Conservation (phyloP, 2,797 vertebrate genomes). For the Spondyliosoma cantharus region DNA sequence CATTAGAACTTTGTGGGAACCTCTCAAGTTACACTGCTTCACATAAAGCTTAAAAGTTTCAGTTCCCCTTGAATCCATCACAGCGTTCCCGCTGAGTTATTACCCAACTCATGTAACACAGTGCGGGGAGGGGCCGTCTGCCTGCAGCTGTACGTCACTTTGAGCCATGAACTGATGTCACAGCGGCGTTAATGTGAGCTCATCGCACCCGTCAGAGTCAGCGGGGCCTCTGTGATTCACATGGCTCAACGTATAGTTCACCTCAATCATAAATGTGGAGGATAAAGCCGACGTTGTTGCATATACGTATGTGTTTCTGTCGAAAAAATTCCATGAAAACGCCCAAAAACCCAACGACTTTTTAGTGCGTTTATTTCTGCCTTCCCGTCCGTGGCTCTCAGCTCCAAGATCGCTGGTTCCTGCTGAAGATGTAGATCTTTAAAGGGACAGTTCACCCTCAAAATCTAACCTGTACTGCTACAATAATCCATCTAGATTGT, state of each 20-base stretch:
- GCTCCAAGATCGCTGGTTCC: too few relatives aligned
- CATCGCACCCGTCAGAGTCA: background rate
- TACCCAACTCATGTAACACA: background rate
- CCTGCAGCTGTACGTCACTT: background rate
- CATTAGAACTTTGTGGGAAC: background rate
- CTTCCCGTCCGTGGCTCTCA: too few relatives aligned
- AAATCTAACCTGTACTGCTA: too few relatives aligned
- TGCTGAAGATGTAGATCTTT: too few relatives aligned
- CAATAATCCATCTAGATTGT: too few relatives aligned
- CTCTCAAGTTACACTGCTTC: too few relatives aligned
- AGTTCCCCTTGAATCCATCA: constrained; percentile 23
- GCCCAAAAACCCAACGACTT: too few relatives aligned
- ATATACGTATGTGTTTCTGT: background rate
- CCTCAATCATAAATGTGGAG: background rate
- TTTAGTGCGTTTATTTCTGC: too few relatives aligned
- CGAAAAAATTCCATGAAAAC: background rate
- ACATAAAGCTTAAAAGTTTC: background rate
- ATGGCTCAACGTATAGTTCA: background rate
- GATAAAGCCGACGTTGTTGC: too few relatives aligned
- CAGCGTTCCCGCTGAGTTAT: constrained; percentile 15
- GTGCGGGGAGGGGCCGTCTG: background rate
- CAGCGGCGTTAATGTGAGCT: background rate
- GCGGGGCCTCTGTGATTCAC: constrained; percentile 19
- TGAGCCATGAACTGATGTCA: constrained; percentile 27
- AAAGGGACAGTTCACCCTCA: too few relatives aligned